These are phyloP conservation scores for Drosophila neocordata DNA, from an alignment of 1,140 invertebrate species.

Conservation along the genomic window DNA sequence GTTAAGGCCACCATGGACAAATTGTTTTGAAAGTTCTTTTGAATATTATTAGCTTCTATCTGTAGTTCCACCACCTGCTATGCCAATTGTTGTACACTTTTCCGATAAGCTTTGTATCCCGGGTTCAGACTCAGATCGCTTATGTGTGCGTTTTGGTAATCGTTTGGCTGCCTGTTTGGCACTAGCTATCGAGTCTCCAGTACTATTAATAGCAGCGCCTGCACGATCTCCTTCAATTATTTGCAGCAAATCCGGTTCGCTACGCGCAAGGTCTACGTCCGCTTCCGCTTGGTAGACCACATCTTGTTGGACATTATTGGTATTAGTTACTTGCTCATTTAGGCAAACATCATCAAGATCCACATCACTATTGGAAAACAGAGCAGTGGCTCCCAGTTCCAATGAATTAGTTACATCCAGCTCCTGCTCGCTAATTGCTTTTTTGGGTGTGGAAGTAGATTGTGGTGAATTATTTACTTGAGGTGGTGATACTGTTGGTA, in stretches of 20 bases:
- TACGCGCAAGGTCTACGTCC: slow-evolving; percentile 69
- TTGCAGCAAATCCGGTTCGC: slow-evolving; percentile 82
- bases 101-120: slow-evolving; percentile 56
- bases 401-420: slow-evolving; percentile 83
- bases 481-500: slow-evolving; percentile 4
- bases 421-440: slow-evolving; percentile 69
- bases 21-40: slow-evolving; percentile 23
- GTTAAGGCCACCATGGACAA: slow-evolving; percentile 42
- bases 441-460: slow-evolving; percentile 61
- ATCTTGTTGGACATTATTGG: slow-evolving; percentile 46
- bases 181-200: slow-evolving; percentile 25
- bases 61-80: slow-evolving; percentile 36
- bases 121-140: slow-evolving; percentile 83
- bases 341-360: slow-evolving; percentile 91
- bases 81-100: slow-evolving; percentile 15
- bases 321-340: slow-evolving; percentile 87
- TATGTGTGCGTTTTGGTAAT: slow-evolving; percentile 74
- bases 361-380: slow-evolving; percentile 95
- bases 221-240: slow-evolving; percentile 19
- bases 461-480: slow-evolving; percentile 42
- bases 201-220: slow-evolving; percentile 18
- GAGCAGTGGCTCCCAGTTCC: slow-evolving; percentile 87
- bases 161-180: slow-evolving; percentile 43
- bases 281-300: slow-evolving; percentile 70
- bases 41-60: slow-evolving; percentile 40